Percentiles rank a stretch among this genome's conserved stretches.
phyloP scores from a whole-genome alignment of 1,140 invertebrate genomes.

The Elysia chlorotica region DNA sequence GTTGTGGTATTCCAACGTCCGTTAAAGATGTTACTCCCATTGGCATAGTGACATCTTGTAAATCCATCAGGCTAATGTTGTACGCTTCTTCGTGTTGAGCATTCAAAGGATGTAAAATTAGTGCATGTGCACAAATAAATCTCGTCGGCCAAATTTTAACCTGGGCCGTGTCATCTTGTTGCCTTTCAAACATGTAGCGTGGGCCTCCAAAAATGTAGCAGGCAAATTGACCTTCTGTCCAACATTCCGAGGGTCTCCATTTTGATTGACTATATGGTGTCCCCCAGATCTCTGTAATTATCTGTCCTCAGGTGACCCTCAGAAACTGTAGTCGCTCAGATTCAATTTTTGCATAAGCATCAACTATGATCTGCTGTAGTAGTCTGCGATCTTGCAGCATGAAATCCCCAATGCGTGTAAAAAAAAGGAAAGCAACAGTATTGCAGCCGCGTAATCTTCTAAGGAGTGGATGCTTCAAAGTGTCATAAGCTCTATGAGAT shows the following conservation, averaged over 20 bases:
- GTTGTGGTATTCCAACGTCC: no score
- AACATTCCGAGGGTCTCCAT: conserved; percentile 29
- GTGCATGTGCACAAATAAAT: conserved; percentile 64
- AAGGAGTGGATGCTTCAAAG: not conserved
- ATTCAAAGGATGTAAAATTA: no score
- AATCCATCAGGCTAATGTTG: no score
- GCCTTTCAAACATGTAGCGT: conserved; percentile 61
- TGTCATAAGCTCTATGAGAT: not conserved
- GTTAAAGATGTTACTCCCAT: no score
- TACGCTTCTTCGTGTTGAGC: no score
- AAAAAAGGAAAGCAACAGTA: conserved; percentile 26
- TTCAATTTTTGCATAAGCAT: conserved; percentile 60
- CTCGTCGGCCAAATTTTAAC: conserved; percentile 62
- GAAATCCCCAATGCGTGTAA: conserved; percentile 26
- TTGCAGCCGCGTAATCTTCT: conserved; percentile 22
- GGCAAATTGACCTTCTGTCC: conserved; percentile 60
- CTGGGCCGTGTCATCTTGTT: conserved; percentile 64
- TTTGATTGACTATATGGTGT: conserved; percentile 26
- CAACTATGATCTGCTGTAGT: conserved; percentile 60
- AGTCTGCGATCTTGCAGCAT: conserved; percentile 47
- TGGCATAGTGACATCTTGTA: no score
- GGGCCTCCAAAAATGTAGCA: conserved; percentile 56
- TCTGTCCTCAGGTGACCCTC: conserved; percentile 29
- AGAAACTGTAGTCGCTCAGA: conserved; percentile 45
- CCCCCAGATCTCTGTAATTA: conserved; percentile 38